phyloP scores from a whole-genome alignment of 2,113 vertebrate genomes.

The Chunga burmeisteri region DNA sequence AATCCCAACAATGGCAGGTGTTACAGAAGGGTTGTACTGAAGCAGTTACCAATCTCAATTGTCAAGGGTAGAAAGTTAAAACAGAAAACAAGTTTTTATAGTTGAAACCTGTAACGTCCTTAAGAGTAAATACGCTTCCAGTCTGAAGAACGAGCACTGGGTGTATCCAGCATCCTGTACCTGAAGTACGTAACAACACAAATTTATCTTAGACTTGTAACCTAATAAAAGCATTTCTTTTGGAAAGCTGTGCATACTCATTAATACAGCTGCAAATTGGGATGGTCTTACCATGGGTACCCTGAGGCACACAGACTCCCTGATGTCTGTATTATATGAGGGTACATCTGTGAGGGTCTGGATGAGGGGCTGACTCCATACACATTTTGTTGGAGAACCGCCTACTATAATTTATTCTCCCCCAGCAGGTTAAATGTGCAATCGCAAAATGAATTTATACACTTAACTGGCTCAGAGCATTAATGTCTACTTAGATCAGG shows the following conservation, averaged over 20 bases:
- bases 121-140: background rate
- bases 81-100: background rate
- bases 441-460: background rate
- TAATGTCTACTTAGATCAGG: background rate
- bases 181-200: background rate
- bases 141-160: background rate
- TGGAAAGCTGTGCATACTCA: background rate
- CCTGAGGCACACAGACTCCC: background rate
- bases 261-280: background rate
- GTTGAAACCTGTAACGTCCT: background rate
- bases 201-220: background rate
- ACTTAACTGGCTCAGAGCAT: background rate
- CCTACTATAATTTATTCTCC: background rate
- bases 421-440: background rate
- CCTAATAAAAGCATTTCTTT: background rate
- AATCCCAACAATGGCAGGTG: background rate
- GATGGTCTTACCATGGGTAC: background rate
- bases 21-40: background rate
- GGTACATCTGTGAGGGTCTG: background rate
- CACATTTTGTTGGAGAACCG: background rate
- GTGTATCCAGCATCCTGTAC: too few relatives aligned
- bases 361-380: background rate
- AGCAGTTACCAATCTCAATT: background rate
- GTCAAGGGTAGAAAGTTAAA: background rate
- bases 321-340: background rate